A percentile compares a stretch with the other conserved stretches of the same genome.
Evolutionary conservation across 2,113 vertebrate genomes (phyloP).

Genomic region (Globicephala melas): DNA sequence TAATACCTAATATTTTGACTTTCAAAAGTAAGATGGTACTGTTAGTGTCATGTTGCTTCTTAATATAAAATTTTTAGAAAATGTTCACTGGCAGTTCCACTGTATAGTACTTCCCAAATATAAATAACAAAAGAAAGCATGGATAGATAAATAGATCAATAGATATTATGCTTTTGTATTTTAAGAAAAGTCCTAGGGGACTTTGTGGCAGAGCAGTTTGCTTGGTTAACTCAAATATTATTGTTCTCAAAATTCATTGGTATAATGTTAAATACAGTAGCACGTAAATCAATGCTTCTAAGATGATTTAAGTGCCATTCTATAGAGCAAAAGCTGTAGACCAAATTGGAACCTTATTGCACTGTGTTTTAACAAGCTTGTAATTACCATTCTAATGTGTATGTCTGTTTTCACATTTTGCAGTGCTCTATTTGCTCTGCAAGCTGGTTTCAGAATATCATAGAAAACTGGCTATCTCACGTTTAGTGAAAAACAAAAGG

Average conservation of each 20-base stretch:
- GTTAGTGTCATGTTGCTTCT: background rate
- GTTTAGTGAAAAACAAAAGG: background rate
- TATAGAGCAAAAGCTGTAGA: conserved; percentile 38
- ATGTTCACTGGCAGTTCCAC: background rate
- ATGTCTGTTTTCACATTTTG: background rate
- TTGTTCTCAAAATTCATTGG: conserved; percentile 21
- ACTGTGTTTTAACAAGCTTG: conserved; percentile 32
- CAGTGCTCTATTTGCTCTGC: background rate
- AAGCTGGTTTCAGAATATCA: background rate
- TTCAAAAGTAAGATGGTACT: background rate
- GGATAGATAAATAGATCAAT: background rate
- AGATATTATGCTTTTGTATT: background rate
- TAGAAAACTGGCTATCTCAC: background rate
- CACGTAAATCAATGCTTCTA: background rate
- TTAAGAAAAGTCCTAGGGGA: background rate
- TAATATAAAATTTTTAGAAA: background rate
- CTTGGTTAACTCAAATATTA: background rate
- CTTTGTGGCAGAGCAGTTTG: background rate
- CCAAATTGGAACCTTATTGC: conserved; percentile 30
- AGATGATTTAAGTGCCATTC: conserved; percentile 28
- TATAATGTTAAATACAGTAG: background rate
- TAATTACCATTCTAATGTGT: conserved; percentile 36
- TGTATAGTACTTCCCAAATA: background rate
- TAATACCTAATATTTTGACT: background rate
- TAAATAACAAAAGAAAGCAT: background rate